Percentiles rank a stretch among this genome's conserved stretches.
Evolutionary conservation across 2,797 vertebrate genomes (phyloP).

Genomic region (Ispidina lecontei): DNA sequence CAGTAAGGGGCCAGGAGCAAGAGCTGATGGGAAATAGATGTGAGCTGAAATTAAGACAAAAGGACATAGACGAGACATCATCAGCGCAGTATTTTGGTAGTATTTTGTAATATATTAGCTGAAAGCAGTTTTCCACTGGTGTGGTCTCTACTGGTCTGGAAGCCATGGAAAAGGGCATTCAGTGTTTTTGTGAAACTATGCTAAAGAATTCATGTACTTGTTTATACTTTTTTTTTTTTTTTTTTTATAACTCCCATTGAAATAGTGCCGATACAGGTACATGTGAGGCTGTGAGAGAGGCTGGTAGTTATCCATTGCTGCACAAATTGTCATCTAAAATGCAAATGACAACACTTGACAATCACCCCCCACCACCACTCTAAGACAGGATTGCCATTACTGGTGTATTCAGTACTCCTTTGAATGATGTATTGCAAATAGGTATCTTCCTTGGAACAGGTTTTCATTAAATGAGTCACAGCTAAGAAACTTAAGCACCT

Average conservation of each 20-base stretch:
- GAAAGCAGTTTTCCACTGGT: not conserved
- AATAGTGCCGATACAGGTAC: not conserved
- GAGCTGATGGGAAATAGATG: not conserved
- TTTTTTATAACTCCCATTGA: not conserved
- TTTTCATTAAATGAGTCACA: not conserved
- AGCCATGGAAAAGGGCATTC: not conserved
- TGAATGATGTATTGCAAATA: not conserved
- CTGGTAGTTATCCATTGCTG: not conserved
- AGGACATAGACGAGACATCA: not conserved
- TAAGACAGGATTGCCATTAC: not conserved
- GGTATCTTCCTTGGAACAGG: not conserved
- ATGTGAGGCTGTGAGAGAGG: not conserved
- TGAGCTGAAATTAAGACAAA: not conserved
- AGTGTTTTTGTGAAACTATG: not conserved
- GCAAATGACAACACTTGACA: not conserved
- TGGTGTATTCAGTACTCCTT: not conserved
- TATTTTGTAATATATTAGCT: not conserved
- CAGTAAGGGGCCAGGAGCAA: not conserved
- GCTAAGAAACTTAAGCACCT: not conserved
- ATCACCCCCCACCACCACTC: fast-evolving
- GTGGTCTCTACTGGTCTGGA: not conserved
- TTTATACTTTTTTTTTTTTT: not conserved
- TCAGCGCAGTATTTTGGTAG: not conserved
- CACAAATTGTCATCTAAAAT: not conserved
- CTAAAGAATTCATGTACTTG: not conserved